phyloP scores from a whole-genome alignment of 1,140 invertebrate species.

The Cydia pomonella region DNA sequence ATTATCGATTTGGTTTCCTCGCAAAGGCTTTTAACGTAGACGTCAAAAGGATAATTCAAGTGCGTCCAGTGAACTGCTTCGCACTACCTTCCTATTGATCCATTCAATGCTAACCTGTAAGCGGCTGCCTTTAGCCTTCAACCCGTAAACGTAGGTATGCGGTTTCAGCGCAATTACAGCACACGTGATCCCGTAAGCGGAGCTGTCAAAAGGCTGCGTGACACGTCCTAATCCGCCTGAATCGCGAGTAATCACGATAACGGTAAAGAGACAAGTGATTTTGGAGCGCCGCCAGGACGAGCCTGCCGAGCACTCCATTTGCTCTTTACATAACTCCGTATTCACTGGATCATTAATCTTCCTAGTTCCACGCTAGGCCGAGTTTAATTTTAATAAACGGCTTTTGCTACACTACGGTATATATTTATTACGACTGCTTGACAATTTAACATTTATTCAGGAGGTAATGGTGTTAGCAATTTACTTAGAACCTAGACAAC shows the following conservation, averaged over 20 bases:
- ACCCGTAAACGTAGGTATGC: conserved; percentile 9
- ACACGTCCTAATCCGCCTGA: conserved; percentile 20
- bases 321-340: conserved; percentile 79
- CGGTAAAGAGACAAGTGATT: conserved; percentile 74
- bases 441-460: conserved; percentile 45
- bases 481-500: background rate
- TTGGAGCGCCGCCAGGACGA: conserved; percentile 76
- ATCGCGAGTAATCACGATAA: conserved; percentile 40
- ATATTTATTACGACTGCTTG: conserved; percentile 56
- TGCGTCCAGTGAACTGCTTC: background rate
- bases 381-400: conserved; percentile 79
- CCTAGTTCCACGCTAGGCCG: conserved; percentile 75
- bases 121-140: background rate
- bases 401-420: conserved; percentile 66
- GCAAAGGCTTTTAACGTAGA: background rate
- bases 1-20: background rate
- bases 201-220: conserved; percentile 5
- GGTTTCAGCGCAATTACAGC: conserved; percentile 16
- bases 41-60: background rate
- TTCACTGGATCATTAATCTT: conserved; percentile 79
- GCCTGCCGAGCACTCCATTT: conserved; percentile 70
- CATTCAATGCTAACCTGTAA: background rate
- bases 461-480: conserved; percentile 20
- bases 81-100: background rate
- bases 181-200: background rate